These are phyloP conservation scores for Pilophorus perplexus DNA, from an alignment of 2,888 invertebrate species.

Conservation along the genomic window DNA sequence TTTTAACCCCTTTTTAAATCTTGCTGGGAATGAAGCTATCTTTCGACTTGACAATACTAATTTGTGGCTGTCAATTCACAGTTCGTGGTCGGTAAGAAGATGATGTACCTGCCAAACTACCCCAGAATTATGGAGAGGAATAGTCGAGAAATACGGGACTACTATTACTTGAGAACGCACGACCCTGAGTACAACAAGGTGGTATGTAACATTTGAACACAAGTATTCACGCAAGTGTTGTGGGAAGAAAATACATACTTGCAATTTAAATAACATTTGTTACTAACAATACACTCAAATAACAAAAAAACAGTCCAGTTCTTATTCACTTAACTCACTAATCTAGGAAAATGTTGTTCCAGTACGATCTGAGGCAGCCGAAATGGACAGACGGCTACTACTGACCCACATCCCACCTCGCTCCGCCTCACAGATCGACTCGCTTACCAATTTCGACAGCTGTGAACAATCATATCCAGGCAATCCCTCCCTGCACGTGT, in stretches of 20 bases:
- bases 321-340: too few species aligned
- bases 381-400: conserved; percentile 23
- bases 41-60: too few species aligned
- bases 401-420: conserved; percentile 5
- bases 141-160: conserved; percentile 24
- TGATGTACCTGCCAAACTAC: conserved; percentile 31
- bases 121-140: conserved; percentile 30
- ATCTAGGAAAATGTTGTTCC: too few species aligned
- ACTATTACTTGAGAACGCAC: conserved; percentile 15
- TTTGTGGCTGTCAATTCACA: not conserved
- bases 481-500: conserved; percentile 20
- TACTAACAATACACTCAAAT: too few species aligned
- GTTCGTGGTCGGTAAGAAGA: conserved; percentile 31
- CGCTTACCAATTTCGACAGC: conserved; percentile 14
- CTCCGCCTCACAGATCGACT: not conserved
- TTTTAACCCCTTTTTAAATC: too few species aligned
- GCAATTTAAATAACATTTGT: too few species aligned
- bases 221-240: too few species aligned
- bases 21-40: too few species aligned
- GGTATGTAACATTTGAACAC: conserved; percentile 17
- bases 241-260: too few species aligned
- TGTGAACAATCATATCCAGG: conserved; percentile 16
- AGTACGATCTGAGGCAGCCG: conserved; percentile 23
- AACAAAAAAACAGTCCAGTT: too few species aligned
- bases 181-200: conserved; percentile 31